Base-by-base conservation (phyloP, 2,888 invertebrate species). In the Sesia apiformis region DNA sequence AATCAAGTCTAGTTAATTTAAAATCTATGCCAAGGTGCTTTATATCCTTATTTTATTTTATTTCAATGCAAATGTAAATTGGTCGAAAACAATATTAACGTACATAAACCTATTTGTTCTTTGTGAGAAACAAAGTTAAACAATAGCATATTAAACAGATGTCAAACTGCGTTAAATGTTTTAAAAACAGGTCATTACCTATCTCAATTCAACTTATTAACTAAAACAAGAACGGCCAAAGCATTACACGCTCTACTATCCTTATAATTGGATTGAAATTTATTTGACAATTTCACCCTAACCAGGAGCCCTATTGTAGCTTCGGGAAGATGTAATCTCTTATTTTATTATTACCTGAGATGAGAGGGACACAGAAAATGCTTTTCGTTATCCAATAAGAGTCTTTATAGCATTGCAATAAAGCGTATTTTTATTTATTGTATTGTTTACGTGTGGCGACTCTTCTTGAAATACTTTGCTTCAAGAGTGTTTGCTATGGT, bases 321-420 rank as follows among this genome's bases (percentile, higher is more conserved):
- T 84, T 83, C 80, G 81, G 80, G 75, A 83, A 84, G 85, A 85
- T 85, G 81, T 84, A 82, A 85, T 85, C 85, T 85, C 81, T 81
- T 82, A 84, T 83, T 84, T 84, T 84, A 83, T 84, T 84, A 82
- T 84, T 82, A 84, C 84, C 82, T 82, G 78, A 69, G 74, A 77
- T 75, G 73, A 81, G 77, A 81, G 79, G 78, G 78, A 75, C 74
- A 62, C 66, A 58, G 61, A 60, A 53, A 50, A 52, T 56, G 42
- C 42, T 53, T 62, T 53, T 63, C 56, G 4, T 42, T 60, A 61
- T 60, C 58, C 39, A 57, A 69, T 63, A 60, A 61, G 57, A 4
- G 55, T 67, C 70, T 63, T 63, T 74, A 66, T 57, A 0, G 1
- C 3, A 3, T 52, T 3, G 4, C 0, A 0, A 39, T 60, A 64